Base-by-base conservation (phyloP, 2,797 vertebrate genomes). In the Stomatorhinus walkeri region DNA sequence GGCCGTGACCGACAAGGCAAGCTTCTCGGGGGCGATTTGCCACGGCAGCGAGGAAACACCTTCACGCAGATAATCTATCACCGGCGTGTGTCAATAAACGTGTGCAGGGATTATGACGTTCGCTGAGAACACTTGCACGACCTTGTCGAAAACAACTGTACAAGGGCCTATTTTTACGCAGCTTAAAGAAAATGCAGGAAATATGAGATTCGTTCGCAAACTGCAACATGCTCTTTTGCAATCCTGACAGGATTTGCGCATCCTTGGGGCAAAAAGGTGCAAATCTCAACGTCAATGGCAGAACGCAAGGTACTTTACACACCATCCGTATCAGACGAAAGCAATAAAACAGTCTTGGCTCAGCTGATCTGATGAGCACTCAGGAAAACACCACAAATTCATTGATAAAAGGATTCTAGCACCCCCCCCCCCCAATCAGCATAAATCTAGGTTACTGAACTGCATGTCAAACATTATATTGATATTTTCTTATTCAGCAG, bases 361-460 rank as follows among this genome's bases (percentile, higher is more conserved):
- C 72, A 79, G 64, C 72, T 79, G 72, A 76, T 76, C 32, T 19
- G 68, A 79, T 43, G 72, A 79, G 72, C 36, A 79, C 72, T 79
- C 7, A 43, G 28, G 1, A 72, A 72, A 72, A 79, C 14, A 79
- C 72, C 72, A 43, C 36, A 79, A 43, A 79, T 40, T 40, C 72
- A 79, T 79, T 79, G 16, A 79, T 19, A 28, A 79, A 43, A 79
- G 2, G 36, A 72, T 32, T 36, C 24, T 10, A 64, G 1, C 61
- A 3, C 61, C 24, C 61, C 2, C 22, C 28, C 14, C 28, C 32
- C 12, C 32, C 6, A 40, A 76, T 54, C 64, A 72, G 8, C 22
- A 24, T 64, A 68, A 68, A 76, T 36, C 68, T 76, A 76, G 68
- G 68, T 76, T 76, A 32, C 68, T 79, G 36, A 79, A 43, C 36